Base-by-base conservation (phyloP, 2,797 vertebrate species). In the Enoplosus armatus region DNA sequence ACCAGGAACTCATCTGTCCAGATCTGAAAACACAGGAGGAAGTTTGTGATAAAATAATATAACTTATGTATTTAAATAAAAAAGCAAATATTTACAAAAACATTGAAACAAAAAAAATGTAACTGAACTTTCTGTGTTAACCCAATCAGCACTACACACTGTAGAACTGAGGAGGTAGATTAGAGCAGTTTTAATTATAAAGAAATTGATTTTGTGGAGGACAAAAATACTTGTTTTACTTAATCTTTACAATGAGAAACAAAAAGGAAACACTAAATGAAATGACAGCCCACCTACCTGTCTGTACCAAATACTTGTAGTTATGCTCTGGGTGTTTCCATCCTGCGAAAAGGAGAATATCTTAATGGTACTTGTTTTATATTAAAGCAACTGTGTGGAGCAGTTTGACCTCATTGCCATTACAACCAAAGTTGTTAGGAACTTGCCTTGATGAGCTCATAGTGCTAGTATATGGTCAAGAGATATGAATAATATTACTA, bases 1-100 rank as follows among this genome's bases (percentile, higher is more conserved):
- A 96, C 94, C 70, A 98, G 93, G 92, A 97, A 97, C 82, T 97
- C 96, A 78, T 98, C 97, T 0, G 90, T 95, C 97, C 97, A 97
- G 74, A 96, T 94, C 97, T 98, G 91, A 78, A 85, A 48, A 78
- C 6, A 62, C 1, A 54, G 24, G 10, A 65, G 5, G 0, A 64
- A 10, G 3, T 27, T 5, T 73, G 0, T 0, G 5, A 10, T 55
- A 47, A 39, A 74, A 43, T 29, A 0, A 4, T 24, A 2, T 11
- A 1, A 35, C 27, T 2, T 61, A 1, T 56, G 1, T 8, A 68
- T 60, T 54, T 8, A 18, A 47, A 47, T 8, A 0, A 8, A 50
- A 55, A 69, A 14, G 11, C 5, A 16, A 45, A 29, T 24, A 37
- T 35, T 64, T 16, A 5, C 11, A 22, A 3, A 26, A 35, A 2